Conservation (phyloP, 2,113 vertebrate genomes). For the Centrocercus urophasianus region DNA sequence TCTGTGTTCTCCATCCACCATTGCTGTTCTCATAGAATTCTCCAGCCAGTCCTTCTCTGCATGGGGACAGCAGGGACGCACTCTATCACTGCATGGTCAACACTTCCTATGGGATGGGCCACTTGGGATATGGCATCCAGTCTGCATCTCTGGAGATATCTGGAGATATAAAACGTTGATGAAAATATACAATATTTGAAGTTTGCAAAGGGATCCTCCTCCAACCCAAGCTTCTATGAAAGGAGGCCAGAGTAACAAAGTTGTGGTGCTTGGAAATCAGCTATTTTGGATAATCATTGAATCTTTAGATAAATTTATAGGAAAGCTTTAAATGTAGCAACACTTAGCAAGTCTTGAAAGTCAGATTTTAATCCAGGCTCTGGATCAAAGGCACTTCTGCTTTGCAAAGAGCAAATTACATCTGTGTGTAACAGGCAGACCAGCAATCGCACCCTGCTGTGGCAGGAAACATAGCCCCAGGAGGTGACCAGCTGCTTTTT, state of each 20-base stretch:
- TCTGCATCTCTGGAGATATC: neutral
- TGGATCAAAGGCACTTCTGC: conserved; percentile 17
- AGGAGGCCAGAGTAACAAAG: neutral
- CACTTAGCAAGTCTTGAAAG: conserved; percentile 17
- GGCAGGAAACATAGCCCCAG: neutral
- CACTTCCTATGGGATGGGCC: neutral
- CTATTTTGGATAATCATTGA: neutral
- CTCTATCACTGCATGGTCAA: neutral
- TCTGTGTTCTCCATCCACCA: neutral
- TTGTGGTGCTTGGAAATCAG: neutral
- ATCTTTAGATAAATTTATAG: neutral
- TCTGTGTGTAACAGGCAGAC: neutral
- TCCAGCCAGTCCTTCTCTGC: neutral
- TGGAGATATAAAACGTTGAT: neutral
- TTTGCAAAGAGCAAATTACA: conserved; percentile 24
- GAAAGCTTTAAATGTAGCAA: neutral
- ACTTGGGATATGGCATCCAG: neutral
- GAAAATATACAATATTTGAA: neutral
- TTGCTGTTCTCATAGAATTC: neutral
- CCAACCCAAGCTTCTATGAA: neutral
- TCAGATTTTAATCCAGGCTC: neutral
- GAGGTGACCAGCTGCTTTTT: neutral
- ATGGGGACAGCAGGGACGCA: neutral
- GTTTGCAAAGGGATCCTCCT: neutral
- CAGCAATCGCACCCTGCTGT: neutral